Base-by-base conservation (phyloP, 2,797 vertebrate species). In the Salarias fasciatus region DNA sequence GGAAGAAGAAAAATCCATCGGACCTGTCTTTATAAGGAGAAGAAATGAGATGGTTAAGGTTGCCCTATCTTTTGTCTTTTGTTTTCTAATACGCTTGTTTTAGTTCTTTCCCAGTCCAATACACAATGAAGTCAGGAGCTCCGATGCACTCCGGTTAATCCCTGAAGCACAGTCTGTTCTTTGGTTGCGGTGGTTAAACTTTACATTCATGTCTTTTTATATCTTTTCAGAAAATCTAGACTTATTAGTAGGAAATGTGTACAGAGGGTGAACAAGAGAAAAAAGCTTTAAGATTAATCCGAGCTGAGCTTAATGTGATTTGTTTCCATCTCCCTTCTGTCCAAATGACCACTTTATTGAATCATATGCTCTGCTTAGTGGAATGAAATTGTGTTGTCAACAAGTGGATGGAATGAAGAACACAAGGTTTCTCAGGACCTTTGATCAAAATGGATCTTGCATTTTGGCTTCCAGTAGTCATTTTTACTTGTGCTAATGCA, bases 1-100 rank as follows among this genome's bases (percentile, higher is more conserved):
- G 8, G 35, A 11, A 5, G 28, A 37, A 18, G 45, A 57, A 40
- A 67, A 52, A 35, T 31, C 37, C 51, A 59, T 48, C 51, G 73
- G 53, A 67, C 30, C 11, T 62, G 52, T 11, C 85, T 86, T 85
- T 83, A 83, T 75, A 87, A 85, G 85, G 80, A 75, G 42, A 80
- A 65, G 49, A 71, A 65, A 47, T 57, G 41, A 43, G 30, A 40
- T 35, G 2, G 11, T 55, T 41, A 46, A 35, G n/a, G 54, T 51
- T 63, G 7, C 24, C 41, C 41, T 31, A 36, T 37, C 41, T 50
- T 8, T 55, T 36, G n/a, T 36, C 29, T 33, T n/a, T 55, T 63
- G 0, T 62, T 31, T 51, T 38, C 44, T 55, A 50, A 52, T 72
- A 51, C 63, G 49, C 45, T 80, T 52, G 54, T 77, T 72, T 70